Evolutionary conservation across 2,888 invertebrate genomes (phyloP).

Genomic region (Pelosia muscerda): DNA sequence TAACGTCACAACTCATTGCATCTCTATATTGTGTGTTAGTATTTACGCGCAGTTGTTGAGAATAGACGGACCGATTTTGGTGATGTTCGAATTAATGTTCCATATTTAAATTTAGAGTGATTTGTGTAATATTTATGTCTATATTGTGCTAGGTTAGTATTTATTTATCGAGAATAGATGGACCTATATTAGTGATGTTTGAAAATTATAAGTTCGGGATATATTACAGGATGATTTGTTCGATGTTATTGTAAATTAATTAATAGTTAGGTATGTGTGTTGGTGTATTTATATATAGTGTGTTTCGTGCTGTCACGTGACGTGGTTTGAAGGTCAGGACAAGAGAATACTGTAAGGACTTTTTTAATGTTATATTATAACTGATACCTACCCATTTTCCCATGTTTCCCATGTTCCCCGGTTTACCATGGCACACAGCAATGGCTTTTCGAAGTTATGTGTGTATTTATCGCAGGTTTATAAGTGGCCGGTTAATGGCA

Average conservation of each 20-base stretch:
- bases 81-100: neutral
- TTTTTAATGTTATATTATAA: too few species aligned
- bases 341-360: neutral
- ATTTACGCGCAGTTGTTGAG: constrained; percentile 7
- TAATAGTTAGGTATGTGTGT: too few species aligned
- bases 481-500: too few species aligned
- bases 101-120: neutral
- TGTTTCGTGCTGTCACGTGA: neutral
- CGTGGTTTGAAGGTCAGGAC: neutral
- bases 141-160: too few species aligned
- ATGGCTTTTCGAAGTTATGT: too few species aligned
- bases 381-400: too few species aligned
- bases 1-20: constrained; percentile 1
- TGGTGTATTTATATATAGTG: neutral
- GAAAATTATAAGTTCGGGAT: neutral
- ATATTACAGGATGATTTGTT: neutral
- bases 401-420: too few species aligned
- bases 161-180: too few species aligned
- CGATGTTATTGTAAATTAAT: neutral
- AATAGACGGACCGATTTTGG: constrained; percentile 15
- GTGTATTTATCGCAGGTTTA: too few species aligned
- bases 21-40: constrained; percentile 18
- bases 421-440: too few species aligned
- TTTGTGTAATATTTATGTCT: too few species aligned
- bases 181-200: too few species aligned